Conservation (phyloP, 1,140 invertebrate species). For the Steinernema feltiae region DNA sequence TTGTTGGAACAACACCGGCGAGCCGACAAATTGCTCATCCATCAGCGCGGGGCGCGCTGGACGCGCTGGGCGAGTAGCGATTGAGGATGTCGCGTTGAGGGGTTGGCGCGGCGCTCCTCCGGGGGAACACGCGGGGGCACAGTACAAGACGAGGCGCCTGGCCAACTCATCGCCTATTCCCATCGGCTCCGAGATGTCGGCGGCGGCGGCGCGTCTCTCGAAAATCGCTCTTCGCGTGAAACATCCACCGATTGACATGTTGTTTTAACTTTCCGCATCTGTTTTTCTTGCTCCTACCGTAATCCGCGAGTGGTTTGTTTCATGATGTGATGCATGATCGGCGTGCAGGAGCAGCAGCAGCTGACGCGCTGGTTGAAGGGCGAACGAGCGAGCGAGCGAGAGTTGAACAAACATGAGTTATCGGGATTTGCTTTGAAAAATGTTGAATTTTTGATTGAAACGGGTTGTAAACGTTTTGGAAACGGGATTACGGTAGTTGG, state of each 20-base stretch:
- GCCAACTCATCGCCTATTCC: neutral
- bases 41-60: neutral
- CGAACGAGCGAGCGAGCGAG: too few relatives aligned
- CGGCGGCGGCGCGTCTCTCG: neutral
- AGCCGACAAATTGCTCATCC: slow-evolving; percentile 13
- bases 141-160: neutral
- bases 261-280: slow-evolving; percentile 1
- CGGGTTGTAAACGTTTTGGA: too few relatives aligned
- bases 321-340: too few relatives aligned
- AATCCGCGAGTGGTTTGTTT: neutral
- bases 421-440: too few relatives aligned
- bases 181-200: slow-evolving; percentile 9
- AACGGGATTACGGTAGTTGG: too few relatives aligned
- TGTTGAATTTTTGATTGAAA: too few relatives aligned
- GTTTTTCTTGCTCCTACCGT: neutral
- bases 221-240: neutral
- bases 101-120: neutral
- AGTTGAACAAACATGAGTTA: too few relatives aligned
- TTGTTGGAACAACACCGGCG: slow-evolving; percentile 14
- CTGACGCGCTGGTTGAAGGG: too few relatives aligned
- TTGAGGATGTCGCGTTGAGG: neutral
- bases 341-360: too few relatives aligned
- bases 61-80: neutral
- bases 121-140: neutral
- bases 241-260: slow-evolving; percentile 8